Percentiles rank a stretch among this genome's conserved stretches.
Conservation (phyloP, 1,140 invertebrate species). For the Gonatopus flavifemur region DNA sequence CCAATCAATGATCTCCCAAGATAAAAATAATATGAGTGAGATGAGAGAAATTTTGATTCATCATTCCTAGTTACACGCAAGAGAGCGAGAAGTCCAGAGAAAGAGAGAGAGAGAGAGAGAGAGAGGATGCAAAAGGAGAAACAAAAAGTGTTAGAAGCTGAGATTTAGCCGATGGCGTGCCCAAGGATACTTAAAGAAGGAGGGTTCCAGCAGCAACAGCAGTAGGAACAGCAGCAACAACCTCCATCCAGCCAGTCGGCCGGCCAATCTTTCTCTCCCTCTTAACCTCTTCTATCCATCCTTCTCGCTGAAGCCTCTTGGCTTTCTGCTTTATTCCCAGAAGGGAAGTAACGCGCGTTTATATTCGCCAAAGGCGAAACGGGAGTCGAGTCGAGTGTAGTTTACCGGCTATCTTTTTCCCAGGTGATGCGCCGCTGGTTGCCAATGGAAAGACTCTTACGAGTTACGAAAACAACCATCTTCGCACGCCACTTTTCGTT, state of each 20-base stretch:
- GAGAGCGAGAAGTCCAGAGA: constrained; percentile 1
- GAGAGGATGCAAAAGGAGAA: constrained; percentile 23
- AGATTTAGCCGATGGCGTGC: constrained; percentile 50
- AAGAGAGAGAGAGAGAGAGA: neutral
- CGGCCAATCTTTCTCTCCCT: too few relatives aligned
- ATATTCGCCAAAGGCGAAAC: constrained; percentile 39
- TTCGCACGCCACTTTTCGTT: constrained; percentile 36
- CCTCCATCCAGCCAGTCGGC: too few relatives aligned
- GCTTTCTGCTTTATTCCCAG: constrained; percentile 47
- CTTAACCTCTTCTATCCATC: too few relatives aligned
- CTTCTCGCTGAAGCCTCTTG: too few relatives aligned
- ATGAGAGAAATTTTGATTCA: too few relatives aligned
- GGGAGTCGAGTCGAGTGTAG: constrained; percentile 33
- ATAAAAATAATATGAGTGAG: too few relatives aligned
- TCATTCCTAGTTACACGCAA: constrained; percentile 12
- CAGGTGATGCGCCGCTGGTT: constrained; percentile 29
- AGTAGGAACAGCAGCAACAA: too few relatives aligned
- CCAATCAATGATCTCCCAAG: too few relatives aligned
- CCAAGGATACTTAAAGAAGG: constrained; percentile 49
- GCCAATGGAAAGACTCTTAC: constrained; percentile 19
- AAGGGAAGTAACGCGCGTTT: constrained; percentile 47
- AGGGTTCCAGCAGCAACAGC: constrained; percentile 32
- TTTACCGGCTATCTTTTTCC: constrained; percentile 28
- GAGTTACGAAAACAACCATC: constrained; percentile 34
- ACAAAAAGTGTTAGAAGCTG: constrained; percentile 21